A percentile compares a stretch with the other conserved stretches of the same genome.
phyloP scores from a whole-genome alignment of 2,888 invertebrate species.

The Philhelius pedissequus region DNA sequence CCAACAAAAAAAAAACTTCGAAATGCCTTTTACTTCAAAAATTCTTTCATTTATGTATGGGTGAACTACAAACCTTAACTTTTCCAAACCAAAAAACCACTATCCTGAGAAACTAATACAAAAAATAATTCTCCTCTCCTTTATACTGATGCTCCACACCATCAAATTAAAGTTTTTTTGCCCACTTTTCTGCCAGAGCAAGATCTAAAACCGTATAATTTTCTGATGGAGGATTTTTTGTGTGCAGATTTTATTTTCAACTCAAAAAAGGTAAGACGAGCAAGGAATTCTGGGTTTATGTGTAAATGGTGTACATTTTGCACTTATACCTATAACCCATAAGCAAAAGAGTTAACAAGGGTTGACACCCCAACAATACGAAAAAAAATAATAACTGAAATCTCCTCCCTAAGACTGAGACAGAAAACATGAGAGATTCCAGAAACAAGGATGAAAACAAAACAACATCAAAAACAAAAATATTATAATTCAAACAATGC shows the following conservation, averaged over 20 bases:
- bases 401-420: not conserved
- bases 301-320: not conserved
- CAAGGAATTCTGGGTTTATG: not conserved
- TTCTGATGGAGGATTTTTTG: not conserved
- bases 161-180: not conserved
- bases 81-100: not conserved
- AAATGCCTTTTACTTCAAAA: slow-evolving; percentile 1
- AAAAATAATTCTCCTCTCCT: not conserved
- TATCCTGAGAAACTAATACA: slow-evolving; percentile 6
- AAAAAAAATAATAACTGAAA: not conserved
- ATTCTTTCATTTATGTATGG: no score
- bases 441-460: not conserved
- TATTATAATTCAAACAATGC: not conserved
- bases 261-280: not conserved
- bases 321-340: not conserved
- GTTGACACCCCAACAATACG: not conserved
- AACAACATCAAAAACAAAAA: not conserved
- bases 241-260: not conserved
- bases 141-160: not conserved
- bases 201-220: not conserved
- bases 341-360: not conserved
- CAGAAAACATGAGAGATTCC: not conserved
- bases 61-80: not conserved
- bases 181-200: not conserved
- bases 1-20: no score